Evolutionary conservation across 1,140 invertebrate genomes (phyloP).

Genomic region (Ostrea edulis): DNA sequence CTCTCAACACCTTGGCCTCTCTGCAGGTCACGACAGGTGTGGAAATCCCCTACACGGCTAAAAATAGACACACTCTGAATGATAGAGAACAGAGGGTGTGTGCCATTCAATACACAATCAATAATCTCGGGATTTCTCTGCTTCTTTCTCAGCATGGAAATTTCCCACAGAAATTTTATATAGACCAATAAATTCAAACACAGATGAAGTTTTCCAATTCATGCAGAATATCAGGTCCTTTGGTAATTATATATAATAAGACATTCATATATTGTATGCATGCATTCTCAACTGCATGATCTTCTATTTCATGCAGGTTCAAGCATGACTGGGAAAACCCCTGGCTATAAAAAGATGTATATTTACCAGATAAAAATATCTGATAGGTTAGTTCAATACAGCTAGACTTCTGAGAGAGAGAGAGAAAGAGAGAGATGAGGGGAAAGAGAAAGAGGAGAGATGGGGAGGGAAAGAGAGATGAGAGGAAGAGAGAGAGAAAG

Average conservation of each 20-base stretch:
- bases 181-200: no score
- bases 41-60: conserved; percentile 4
- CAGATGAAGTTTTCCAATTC: no score
- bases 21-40: background rate
- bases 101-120: background rate
- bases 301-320: background rate
- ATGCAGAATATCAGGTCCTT: background rate
- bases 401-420: no score
- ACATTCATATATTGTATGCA: background rate
- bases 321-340: conserved; percentile 4
- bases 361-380: no score
- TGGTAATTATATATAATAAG: background rate
- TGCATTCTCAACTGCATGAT: background rate
- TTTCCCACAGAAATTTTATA: background rate
- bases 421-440: no score
- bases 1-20: background rate
- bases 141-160: background rate
- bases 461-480: no score
- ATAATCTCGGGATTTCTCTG: background rate
- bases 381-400: no score
- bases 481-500: no score
- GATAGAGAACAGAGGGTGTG: background rate
- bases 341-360: background rate
- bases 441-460: no score
- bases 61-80: background rate